These are phyloP conservation scores for Bombus soroeensis DNA, from an alignment of 1,140 invertebrate species.

Conservation along the genomic window DNA sequence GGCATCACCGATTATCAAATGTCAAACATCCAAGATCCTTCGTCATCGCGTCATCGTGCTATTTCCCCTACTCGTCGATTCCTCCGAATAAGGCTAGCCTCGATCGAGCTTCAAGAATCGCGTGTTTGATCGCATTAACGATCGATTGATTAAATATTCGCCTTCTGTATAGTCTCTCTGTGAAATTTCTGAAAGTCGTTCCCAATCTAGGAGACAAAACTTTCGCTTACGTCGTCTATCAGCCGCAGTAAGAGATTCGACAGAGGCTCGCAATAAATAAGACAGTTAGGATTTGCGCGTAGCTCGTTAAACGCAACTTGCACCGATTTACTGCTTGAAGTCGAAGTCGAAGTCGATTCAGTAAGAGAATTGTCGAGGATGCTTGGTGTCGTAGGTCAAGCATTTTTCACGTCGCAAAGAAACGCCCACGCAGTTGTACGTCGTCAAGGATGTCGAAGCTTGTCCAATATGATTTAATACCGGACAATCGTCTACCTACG, in stretches of 20 bases:
- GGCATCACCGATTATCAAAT: conserved; percentile 30
- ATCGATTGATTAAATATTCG: not conserved
- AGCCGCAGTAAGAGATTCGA: not conserved
- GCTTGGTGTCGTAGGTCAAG: conserved; percentile 46
- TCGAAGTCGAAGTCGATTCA: conserved; percentile 12
- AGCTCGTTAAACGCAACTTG: conserved; percentile 51
- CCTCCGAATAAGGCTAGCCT: not conserved
- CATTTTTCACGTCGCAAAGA: conserved; percentile 38
- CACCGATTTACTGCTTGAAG: conserved; percentile 24
- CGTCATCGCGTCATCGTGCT: not conserved
- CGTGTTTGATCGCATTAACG: not conserved
- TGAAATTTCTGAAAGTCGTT: not conserved
- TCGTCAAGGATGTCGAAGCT: conserved; percentile 28
- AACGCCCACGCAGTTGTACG: conserved; percentile 37
- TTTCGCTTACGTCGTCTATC: conserved; percentile 1
- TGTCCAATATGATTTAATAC: conserved; percentile 45
- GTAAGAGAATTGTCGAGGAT: not conserved
- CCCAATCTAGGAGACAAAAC: not conserved
- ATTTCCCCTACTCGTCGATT: not conserved
- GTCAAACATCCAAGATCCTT: conserved; percentile 28
- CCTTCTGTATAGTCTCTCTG: not conserved
- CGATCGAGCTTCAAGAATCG: not conserved
- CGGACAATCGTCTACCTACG: conserved; percentile 35
- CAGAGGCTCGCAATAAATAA: conserved; percentile 43
- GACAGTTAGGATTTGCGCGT: not conserved